Evolutionary conservation across 35 echinoderm and acorn worm genomes (phyloP), one percentile per base, ranked within the genome.

Genomic region (Acanthaster planci): DNA sequence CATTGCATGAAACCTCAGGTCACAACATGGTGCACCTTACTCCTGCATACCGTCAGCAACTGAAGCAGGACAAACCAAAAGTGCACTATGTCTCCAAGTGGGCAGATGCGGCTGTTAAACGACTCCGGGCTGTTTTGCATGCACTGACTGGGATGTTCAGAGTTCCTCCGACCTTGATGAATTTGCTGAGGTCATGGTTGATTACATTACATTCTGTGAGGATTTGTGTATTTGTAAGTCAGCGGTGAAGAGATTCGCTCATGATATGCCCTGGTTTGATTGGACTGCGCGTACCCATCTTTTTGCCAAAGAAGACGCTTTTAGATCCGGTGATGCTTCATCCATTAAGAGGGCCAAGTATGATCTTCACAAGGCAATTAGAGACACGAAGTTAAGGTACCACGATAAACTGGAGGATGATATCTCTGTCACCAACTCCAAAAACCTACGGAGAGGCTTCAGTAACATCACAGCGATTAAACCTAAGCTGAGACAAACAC

Each of bases 261-360:
- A 86, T 78, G 60, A 86, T 9, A 86, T 77, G 21, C 84, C 84
- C 39, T 86, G 84, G 60, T 86, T 86, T 86, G 54, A 67, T 35
- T 23, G 30, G 32, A 50, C 84, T 0, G 29, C 77, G 5, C 40
- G 36, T 50, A 54, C 2, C 17, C 6, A 76, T 10, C 60, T 86
- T 64, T 44, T 0, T 7, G 60, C 68, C 0, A 75, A 54, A n/a
- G 39, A 77, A 54, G 51, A 19, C 9, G 59, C 59, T 21, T 67
- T 67, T 22, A 67, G 12, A 22, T 67, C 59, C 59, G 59, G 59
- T n/a, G n/a, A 15, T 67, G 59, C n/a, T 67, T 22, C 59, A 67
- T 14, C 59, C 59, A 67, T 67, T n/a, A 67, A 2, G 23, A 22
- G 1, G 5, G 59, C n/a, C 59, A 31, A 67, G 3, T 67, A 67